Evolutionary conservation across 2,113 vertebrate species (phyloP).

Genomic region (Antechinus flavipes): DNA sequence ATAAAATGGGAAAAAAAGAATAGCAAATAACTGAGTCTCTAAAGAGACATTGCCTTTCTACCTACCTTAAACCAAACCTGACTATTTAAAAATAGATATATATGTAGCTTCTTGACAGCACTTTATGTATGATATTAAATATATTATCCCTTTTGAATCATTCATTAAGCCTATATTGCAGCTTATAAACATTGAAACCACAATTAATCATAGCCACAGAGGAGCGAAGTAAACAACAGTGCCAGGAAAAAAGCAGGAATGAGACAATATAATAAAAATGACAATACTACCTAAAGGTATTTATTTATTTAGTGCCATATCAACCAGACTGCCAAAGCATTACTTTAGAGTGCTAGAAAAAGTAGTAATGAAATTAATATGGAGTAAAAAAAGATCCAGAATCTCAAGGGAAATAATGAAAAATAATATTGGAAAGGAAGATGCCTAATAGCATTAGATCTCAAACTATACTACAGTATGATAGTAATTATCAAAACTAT

Average conservation of each 20-base stretch:
- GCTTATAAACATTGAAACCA: background rate
- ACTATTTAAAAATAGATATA: background rate
- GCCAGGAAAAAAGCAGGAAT: background rate
- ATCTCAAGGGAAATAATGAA: background rate
- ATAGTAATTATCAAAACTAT: background rate
- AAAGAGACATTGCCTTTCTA: background rate
- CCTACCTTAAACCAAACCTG: background rate
- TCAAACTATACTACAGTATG: background rate
- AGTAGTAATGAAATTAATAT: background rate
- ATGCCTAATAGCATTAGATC: background rate
- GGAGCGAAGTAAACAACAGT: background rate
- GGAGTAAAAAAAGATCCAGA: background rate
- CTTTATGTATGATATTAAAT: background rate
- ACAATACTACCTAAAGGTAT: background rate
- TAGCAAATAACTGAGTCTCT: background rate
- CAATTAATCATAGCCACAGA: background rate
- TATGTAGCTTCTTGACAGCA: background rate
- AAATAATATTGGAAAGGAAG: background rate
- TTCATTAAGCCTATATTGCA: background rate
- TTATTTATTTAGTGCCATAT: background rate
- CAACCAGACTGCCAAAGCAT: background rate
- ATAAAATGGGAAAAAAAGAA: background rate
- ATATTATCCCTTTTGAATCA: constrained; percentile 18
- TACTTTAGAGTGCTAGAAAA: background rate
- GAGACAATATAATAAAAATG: constrained; percentile 8